A percentile compares a stretch with the other conserved stretches of the same genome.
These are phyloP conservation scores for Pristiophorus japonicus DNA, from an alignment of 2,113 vertebrate genomes.

Conservation along the genomic window DNA sequence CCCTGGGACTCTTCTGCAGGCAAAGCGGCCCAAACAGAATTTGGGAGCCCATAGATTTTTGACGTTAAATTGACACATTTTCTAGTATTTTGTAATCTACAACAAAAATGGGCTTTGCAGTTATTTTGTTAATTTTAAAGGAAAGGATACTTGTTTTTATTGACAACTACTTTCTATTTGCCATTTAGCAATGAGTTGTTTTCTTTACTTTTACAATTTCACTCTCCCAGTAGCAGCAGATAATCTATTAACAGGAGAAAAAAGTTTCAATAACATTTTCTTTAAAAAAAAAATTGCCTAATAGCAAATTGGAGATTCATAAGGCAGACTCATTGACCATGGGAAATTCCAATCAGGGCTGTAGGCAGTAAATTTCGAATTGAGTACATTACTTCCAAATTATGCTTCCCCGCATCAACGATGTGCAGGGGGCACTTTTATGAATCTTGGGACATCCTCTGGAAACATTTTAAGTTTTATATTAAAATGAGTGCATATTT, in stretches of 20 bases:
- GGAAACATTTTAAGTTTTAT: background rate
- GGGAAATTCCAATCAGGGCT: background rate
- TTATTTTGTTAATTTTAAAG: background rate
- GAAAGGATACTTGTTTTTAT: background rate
- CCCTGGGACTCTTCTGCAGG: background rate
- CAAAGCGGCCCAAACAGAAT: background rate
- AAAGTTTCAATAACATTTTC: conserved; percentile 6
- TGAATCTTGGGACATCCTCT: background rate
- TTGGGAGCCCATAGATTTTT: background rate
- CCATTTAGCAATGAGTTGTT: background rate
- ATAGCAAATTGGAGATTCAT: background rate
- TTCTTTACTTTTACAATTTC: background rate
- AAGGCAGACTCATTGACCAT: background rate
- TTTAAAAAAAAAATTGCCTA: background rate
- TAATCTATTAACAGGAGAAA: background rate
- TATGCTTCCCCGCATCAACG: background rate
- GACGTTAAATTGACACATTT: background rate
- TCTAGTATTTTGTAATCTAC: background rate
- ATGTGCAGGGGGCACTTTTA: background rate
- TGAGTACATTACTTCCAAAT: conserved; percentile 10
- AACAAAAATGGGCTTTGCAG: background rate
- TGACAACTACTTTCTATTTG: background rate
- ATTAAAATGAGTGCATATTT: background rate
- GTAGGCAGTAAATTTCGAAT: conserved; percentile 7
- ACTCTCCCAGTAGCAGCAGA: background rate